Conservation (phyloP, 2,113 vertebrate genomes). For the Ptyas mucosa region DNA sequence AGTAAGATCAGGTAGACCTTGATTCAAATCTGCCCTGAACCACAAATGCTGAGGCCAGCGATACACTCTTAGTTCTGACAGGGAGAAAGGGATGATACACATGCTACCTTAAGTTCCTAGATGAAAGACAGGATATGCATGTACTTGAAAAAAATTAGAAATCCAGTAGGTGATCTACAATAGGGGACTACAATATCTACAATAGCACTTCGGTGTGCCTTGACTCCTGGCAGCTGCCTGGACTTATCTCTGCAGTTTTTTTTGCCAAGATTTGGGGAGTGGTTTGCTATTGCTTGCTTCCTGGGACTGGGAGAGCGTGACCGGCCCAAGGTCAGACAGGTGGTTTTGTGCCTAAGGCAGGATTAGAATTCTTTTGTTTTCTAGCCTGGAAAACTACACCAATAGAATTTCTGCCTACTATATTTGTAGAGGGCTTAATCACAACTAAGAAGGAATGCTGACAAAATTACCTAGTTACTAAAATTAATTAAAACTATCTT, state of each 20-base stretch:
- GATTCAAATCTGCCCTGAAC: not conserved
- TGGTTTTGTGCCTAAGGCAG: not conserved
- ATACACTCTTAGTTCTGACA: not conserved
- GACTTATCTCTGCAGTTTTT: not conserved
- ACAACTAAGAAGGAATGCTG: not conserved
- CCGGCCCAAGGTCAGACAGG: not conserved
- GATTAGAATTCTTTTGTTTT: not conserved
- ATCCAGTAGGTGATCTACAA: not conserved
- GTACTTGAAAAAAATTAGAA: not conserved
- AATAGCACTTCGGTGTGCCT: no score
- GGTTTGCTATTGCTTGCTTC: not conserved
- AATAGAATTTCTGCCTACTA: not conserved
- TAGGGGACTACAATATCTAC: no score
- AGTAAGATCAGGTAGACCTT: not conserved
- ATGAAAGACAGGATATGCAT: not conserved
- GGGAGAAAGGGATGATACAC: not conserved
- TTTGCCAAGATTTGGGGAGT: not conserved
- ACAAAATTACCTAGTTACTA: not conserved
- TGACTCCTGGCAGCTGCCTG: not conserved
- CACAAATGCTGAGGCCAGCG: not conserved
- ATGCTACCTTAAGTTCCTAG: not conserved
- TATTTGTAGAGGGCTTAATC: not conserved
- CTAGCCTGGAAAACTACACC: not conserved
- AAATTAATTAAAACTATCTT: not conserved
- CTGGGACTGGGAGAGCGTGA: not conserved